Conservation (phyloP, 2,888 invertebrate genomes). For the Nematopogon swammerdamellus region DNA sequence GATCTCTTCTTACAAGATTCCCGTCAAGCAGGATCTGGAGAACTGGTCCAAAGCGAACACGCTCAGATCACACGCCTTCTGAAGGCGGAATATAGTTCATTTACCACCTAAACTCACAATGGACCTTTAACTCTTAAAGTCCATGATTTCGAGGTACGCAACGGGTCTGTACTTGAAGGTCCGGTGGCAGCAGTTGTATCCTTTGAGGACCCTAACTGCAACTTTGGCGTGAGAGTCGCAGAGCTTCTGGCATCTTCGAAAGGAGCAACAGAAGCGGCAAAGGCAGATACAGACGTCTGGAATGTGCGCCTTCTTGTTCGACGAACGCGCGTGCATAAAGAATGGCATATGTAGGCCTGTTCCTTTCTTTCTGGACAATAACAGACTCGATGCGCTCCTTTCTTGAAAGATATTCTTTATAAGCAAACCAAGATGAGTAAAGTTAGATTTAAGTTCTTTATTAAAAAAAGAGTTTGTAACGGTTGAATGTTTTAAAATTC, state of each 20-base stretch:
- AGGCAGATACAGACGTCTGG: conserved; percentile 32
- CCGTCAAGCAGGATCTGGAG: no score
- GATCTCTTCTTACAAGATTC: no score
- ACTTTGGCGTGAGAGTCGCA: conserved; percentile 41
- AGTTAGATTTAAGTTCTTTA: no score
- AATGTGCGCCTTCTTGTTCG: conserved; percentile 37
- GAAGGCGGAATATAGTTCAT: no score
- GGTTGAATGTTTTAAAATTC: no score
- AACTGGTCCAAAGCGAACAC: no score
- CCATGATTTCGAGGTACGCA: conserved; percentile 18
- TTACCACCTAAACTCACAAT: background rate
- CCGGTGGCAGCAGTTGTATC: conserved; percentile 45
- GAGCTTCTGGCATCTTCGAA: conserved; percentile 30
- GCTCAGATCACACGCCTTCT: no score
- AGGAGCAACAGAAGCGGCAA: conserved; percentile 35
- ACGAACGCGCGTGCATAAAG: conserved; percentile 26
- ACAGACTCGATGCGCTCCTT: no score
- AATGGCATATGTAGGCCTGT: conserved; percentile 52
- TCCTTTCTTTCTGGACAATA: conserved; percentile 1
- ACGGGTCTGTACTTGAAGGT: conserved; percentile 41
- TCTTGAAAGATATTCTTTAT: no score
- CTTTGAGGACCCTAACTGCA: conserved; percentile 34
- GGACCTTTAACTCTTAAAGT: background rate
- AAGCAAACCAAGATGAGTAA: no score
- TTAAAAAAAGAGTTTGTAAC: no score